Evolutionary conservation across 2,113 vertebrate genomes (phyloP).

Genomic region (Otocyon megalotis): DNA sequence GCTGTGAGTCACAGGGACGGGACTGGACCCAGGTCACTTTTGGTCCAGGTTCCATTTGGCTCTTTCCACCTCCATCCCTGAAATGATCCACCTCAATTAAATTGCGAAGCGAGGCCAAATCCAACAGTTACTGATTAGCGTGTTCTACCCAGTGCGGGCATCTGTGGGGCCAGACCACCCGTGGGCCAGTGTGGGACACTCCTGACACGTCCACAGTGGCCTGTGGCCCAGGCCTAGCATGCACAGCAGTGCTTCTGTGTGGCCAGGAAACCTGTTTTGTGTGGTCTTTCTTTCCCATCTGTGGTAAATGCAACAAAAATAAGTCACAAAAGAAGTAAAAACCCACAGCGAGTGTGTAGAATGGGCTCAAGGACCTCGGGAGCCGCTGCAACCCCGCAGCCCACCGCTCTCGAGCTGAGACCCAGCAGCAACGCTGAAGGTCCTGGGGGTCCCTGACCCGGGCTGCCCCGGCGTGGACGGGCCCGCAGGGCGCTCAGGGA

Average conservation of each 20-base stretch:
- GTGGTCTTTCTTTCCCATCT: not conserved
- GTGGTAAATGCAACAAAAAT: not conserved
- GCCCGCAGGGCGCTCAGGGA: not conserved
- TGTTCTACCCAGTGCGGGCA: not conserved
- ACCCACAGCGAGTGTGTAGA: not conserved
- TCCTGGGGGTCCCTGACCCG: no score
- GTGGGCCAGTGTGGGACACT: not conserved
- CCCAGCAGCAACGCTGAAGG: not conserved
- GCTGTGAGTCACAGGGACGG: not conserved
- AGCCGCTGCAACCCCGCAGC: no score
- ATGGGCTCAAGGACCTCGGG: not conserved
- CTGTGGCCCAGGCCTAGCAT: not conserved
- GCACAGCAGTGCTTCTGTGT: not conserved
- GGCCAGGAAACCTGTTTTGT: not conserved
- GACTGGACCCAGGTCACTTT: not conserved
- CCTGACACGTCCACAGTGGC: not conserved
- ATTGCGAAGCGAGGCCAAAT: not conserved
- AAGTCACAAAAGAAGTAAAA: conserved; percentile 42
- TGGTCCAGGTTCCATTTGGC: not conserved
- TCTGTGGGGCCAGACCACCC: not conserved
- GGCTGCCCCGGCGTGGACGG: not conserved
- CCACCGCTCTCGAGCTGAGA: not conserved
- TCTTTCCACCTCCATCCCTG: not conserved
- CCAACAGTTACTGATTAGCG: not conserved
- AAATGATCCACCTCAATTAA: not conserved